phyloP scores from a whole-genome alignment of 1,140 invertebrate genomes.

The Oryzaephilus surinamensis region DNA sequence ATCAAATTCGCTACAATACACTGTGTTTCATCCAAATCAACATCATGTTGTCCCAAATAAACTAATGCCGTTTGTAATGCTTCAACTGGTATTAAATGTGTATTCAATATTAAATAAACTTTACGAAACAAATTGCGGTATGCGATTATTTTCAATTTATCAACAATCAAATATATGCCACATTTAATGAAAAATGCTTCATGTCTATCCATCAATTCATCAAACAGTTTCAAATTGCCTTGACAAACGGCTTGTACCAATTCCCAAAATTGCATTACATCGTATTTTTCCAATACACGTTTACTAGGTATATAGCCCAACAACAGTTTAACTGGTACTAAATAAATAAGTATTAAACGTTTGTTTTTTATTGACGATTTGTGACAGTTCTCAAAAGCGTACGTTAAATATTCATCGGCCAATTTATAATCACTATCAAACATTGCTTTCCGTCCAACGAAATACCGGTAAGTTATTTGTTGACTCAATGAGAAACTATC shows the following conservation, averaged over 20 bases:
- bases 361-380: slow-evolving; percentile 78
- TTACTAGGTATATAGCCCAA: slow-evolving; percentile 82
- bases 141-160: slow-evolving; percentile 90
- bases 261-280: slow-evolving; percentile 82
- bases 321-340: slow-evolving; percentile 96
- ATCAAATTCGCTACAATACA: slow-evolving; percentile 96
- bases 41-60: slow-evolving; percentile 70
- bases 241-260: slow-evolving; percentile 77
- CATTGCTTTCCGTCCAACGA: slow-evolving; percentile 94
- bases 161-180: slow-evolving; percentile 93
- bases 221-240: slow-evolving; percentile 79
- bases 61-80: slow-evolving; percentile 71
- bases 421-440: slow-evolving; percentile 93
- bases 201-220: slow-evolving; percentile 73
- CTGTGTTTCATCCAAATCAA: slow-evolving; percentile 87
- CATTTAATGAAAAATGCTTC: slow-evolving; percentile 89
- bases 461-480: slow-evolving; percentile 94
- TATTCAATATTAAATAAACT: slow-evolving; percentile 78
- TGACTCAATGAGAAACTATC: slow-evolving; percentile 77
- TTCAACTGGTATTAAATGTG: slow-evolving; percentile 82
- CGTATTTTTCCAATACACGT: slow-evolving; percentile 74
- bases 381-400: slow-evolving; percentile 88
- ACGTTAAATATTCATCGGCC: slow-evolving; percentile 85
- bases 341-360: slow-evolving; percentile 85
- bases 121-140: slow-evolving; percentile 96